Base-by-base conservation (phyloP, 2,797 vertebrate species). In the Sternotherus odoratus region DNA sequence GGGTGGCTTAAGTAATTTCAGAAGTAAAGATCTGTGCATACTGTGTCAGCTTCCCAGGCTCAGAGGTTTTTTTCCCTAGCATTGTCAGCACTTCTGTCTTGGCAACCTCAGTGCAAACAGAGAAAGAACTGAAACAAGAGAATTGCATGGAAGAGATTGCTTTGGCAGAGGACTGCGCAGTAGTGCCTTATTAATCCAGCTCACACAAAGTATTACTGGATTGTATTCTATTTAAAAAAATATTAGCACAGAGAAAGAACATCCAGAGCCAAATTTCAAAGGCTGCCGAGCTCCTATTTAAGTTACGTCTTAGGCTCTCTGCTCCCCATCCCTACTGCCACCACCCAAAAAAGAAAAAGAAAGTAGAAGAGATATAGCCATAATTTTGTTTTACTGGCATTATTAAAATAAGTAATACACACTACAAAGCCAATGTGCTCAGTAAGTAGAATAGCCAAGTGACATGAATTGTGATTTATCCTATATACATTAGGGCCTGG, bases 111-210 rank as follows among this genome's bases (percentile, higher is more conserved):
- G 39, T 89, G 46, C 77, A 93, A 96, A 93, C 54, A 94, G 79
- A 92, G 75, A 77, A 54, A 36, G 6, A 6, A 85, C 7, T 92
- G 92, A 96, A 96, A 95, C 74, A 88, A 93, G 92, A 94, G 91
- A 95, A 82, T 79, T 2, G 1, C 87, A 93, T 75, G 81, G 77
- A 95, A 78, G 85, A 83, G 85, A 95, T 92, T 93, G 85, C 85
- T 96, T 90, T 96, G 91, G 83, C 90, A 57, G 12, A 92, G 48
- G n/a, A 33, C 54, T 92, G 1, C 39, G 54, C 85, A 89, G 77
- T 23, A 24, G 72, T 90, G 63, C 43, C 13, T 81, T 87, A 83
- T 77, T 95, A 93, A 92, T 77, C 88, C 85, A 88, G 51, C 69
- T 88, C 28, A 81, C 5, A 1, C 66, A 92, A 93, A 69, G 60